Evolutionary conservation across 2,113 vertebrate species (phyloP).

Genomic region (Poecilia latipinna): DNA sequence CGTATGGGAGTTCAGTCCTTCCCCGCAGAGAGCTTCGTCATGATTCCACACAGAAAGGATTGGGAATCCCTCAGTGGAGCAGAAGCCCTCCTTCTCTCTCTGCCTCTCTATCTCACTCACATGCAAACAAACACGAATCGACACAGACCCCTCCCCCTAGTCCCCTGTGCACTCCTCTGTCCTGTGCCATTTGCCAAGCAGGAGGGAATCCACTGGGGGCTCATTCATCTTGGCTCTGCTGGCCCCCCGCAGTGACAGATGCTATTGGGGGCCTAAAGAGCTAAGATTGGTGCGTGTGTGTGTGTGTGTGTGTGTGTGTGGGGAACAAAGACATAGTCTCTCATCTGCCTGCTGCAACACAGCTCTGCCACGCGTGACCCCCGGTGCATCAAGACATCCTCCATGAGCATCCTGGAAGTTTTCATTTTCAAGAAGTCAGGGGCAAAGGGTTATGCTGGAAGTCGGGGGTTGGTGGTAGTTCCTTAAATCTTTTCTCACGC

Average conservation of each 20-base stretch:
- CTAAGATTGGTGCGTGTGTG: conserved; percentile 39
- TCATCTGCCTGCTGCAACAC: conserved; percentile 75
- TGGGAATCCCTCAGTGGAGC: conserved; percentile 73
- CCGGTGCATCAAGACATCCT: conserved; percentile 44
- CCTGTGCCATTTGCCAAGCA: conserved; percentile 94
- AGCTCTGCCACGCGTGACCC: conserved; percentile 72
- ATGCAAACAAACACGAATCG: conserved; percentile 61
- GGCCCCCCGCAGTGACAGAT: conserved; percentile 93
- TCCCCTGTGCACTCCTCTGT: conserved; percentile 86
- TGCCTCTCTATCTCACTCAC: conserved; percentile 53
- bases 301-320: background rate
- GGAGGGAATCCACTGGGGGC: conserved; percentile 88
- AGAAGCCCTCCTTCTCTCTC: conserved; percentile 60
- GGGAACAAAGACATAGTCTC: conserved; percentile 82
- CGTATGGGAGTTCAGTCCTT: conserved; percentile 41
- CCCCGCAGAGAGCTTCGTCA: conserved; percentile 71
- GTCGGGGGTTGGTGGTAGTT: background rate
- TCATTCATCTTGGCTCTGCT: conserved; percentile 94
- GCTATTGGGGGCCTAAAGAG: conserved; percentile 87
- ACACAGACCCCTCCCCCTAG: conserved; percentile 70
- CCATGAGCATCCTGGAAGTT: conserved; percentile 27
- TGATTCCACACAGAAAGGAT: conserved; percentile 80
- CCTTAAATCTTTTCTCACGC: conserved; percentile 28
- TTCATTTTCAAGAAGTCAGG: conserved; percentile 16
- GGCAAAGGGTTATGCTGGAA: background rate